Evolutionary conservation across 2,888 invertebrate species (phyloP).

Genomic region (Alentia gelatinosa): DNA sequence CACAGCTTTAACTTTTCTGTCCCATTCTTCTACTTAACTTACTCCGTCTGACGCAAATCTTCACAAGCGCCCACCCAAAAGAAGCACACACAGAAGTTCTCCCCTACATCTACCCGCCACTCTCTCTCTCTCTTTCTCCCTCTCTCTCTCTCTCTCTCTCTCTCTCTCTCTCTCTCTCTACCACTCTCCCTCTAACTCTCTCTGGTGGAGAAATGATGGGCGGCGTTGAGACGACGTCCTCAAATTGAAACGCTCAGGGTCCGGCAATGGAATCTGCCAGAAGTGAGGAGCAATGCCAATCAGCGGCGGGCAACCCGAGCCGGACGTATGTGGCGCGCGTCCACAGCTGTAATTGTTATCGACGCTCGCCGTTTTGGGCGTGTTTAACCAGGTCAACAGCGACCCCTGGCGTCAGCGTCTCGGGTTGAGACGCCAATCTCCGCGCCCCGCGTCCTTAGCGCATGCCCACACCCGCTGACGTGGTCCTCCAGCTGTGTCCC

Average conservation of each 20-base stretch:
- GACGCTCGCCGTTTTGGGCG: conserved; percentile 17
- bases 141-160: not conserved
- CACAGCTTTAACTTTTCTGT: no score
- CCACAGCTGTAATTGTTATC: not conserved
- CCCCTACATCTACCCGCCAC: not conserved
- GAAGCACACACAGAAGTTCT: no score
- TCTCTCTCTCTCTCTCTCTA: not conserved
- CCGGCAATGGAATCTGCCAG: conserved; percentile 28
- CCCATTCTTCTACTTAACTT: no score
- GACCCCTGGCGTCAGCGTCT: not conserved
- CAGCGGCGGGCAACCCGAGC: conserved; percentile 7
- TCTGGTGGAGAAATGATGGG: not conserved
- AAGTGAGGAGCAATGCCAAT: conserved; percentile 28
- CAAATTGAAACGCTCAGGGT: conserved; percentile 21
- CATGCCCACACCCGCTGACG: no score
- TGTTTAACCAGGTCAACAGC: conserved; percentile 2
- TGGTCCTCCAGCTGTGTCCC: not conserved
- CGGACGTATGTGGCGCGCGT: not conserved
- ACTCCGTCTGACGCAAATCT: no score
- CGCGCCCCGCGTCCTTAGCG: not conserved
- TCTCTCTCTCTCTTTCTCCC: not conserved
- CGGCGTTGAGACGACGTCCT: conserved; percentile 9
- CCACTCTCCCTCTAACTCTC: not conserved
- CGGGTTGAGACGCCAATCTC: not conserved
- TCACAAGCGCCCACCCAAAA: no score